Conservation (phyloP, 1,140 invertebrate species). For the Colletes gigas region DNA sequence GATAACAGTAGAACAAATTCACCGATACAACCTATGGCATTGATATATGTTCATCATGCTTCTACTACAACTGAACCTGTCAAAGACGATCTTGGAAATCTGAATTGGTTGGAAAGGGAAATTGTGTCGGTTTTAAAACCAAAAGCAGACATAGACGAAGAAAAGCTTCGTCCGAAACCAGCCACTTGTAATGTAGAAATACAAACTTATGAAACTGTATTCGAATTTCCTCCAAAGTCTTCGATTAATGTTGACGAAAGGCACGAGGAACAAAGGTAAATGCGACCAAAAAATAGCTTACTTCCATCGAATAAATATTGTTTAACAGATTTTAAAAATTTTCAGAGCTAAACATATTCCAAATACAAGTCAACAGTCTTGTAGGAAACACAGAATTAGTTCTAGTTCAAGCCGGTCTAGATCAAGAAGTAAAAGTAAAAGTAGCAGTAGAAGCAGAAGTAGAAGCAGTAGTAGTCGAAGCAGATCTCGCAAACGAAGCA, state of each 20-base stretch:
- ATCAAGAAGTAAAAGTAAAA: slow-evolving; percentile 81
- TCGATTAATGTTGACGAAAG: slow-evolving; percentile 22
- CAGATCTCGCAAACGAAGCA: slow-evolving; percentile 57
- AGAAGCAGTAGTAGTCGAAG: slow-evolving; percentile 72
- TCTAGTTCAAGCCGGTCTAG: slow-evolving; percentile 62
- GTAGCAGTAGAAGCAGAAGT: slow-evolving; percentile 67
- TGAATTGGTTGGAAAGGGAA: slow-evolving; percentile 71
- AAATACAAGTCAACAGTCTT: slow-evolving; percentile 51
- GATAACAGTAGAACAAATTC: slow-evolving; percentile 69
- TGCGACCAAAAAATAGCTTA: background rate
- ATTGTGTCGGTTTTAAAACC: slow-evolving; percentile 70
- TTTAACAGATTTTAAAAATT: slow-evolving; percentile 16
- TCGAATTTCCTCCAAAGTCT: slow-evolving; percentile 55
- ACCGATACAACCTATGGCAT: slow-evolving; percentile 67
- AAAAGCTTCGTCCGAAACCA: slow-evolving; percentile 62
- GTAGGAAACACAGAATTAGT: slow-evolving; percentile 49
- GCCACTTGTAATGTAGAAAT: slow-evolving; percentile 52
- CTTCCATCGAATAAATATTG: background rate
- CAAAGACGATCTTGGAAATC: slow-evolving; percentile 58
- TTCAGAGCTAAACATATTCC: slow-evolving; percentile 43
- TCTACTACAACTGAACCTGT: slow-evolving; percentile 71
- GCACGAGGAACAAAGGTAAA: slow-evolving; percentile 35
- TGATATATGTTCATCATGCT: slow-evolving; percentile 70
- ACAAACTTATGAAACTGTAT: slow-evolving; percentile 71
- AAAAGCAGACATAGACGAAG: slow-evolving; percentile 67